Evolutionary conservation across 2,888 invertebrate species (phyloP).

Genomic region (Aethes cnicana): DNA sequence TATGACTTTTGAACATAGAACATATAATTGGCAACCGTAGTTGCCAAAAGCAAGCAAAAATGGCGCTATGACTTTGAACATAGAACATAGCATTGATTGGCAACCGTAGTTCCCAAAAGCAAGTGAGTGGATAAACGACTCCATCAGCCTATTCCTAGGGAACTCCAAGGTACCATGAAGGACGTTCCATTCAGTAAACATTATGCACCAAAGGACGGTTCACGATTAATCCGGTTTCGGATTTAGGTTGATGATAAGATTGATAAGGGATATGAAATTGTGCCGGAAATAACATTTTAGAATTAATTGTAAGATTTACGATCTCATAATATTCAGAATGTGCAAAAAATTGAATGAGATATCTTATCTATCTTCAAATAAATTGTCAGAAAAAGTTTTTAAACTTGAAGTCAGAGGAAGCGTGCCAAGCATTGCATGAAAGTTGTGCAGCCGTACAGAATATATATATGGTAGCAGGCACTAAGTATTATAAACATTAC

Average conservation of each 20-base stretch:
- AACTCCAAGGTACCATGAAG: neutral
- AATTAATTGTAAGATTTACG: too few relatives aligned
- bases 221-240: neutral
- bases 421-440: slow-evolving; percentile 15
- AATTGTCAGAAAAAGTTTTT: slow-evolving; percentile 8
- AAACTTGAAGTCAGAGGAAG: slow-evolving; percentile 13
- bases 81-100: too few relatives aligned
- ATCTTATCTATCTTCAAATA: neutral
- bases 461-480: slow-evolving; percentile 35
- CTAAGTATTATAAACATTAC: slow-evolving; percentile 35
- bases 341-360: too few relatives aligned
- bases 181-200: neutral
- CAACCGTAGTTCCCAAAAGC: too few relatives aligned
- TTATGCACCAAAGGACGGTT: neutral
- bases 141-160: neutral
- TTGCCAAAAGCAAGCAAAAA: too few relatives aligned
- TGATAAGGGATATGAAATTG: too few relatives aligned
- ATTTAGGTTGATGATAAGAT: neutral
- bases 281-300: too few relatives aligned
- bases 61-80: too few relatives aligned
- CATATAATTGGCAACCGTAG: too few relatives aligned
- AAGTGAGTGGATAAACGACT: too few relatives aligned
- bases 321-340: too few relatives aligned
- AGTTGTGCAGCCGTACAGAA: slow-evolving; percentile 23
- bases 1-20: too few relatives aligned